A percentile compares a stretch with the other conserved stretches of the same genome.
Evolutionary conservation across 2,113 vertebrate species (phyloP).

Genomic region (Hypanus sabinus): DNA sequence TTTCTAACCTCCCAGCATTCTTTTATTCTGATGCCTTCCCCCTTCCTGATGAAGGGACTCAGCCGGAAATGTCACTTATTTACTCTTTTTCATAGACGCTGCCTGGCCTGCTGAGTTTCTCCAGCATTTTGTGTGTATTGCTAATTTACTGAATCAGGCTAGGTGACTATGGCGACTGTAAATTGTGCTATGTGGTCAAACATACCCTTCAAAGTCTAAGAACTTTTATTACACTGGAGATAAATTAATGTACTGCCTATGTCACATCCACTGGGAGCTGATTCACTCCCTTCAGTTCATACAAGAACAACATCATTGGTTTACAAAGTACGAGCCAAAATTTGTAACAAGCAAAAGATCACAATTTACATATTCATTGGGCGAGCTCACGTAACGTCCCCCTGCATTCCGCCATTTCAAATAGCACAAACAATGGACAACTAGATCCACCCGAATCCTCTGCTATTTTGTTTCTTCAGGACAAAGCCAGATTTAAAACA

Average conservation of each 20-base stretch:
- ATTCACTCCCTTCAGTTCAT: conserved; percentile 47
- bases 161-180: conserved; percentile 42
- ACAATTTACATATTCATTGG: background rate
- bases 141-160: background rate
- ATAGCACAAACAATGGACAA: background rate
- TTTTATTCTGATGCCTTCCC: too few relatives aligned
- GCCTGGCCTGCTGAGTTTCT: too few relatives aligned
- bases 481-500: background rate
- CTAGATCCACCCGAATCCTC: conserved; percentile 1
- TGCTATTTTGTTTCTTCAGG: background rate
- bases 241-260: conserved; percentile 46
- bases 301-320: conserved; percentile 43
- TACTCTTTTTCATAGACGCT: too few relatives aligned
- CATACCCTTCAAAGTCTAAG: conserved; percentile 47
- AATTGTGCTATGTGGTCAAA: conserved; percentile 49
- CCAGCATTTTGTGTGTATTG: too few relatives aligned
- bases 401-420: conserved; percentile 13
- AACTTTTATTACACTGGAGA: conserved; percentile 31
- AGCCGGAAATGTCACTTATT: too few relatives aligned
- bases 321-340: conserved; percentile 18
- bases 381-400: conserved; percentile 39
- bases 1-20: too few relatives aligned
- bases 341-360: conserved; percentile 42
- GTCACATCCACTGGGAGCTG: conserved; percentile 40
- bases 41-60: too few relatives aligned